Evolutionary conservation across 2,113 vertebrate species (phyloP).

Genomic region (Rhipidura dahli): DNA sequence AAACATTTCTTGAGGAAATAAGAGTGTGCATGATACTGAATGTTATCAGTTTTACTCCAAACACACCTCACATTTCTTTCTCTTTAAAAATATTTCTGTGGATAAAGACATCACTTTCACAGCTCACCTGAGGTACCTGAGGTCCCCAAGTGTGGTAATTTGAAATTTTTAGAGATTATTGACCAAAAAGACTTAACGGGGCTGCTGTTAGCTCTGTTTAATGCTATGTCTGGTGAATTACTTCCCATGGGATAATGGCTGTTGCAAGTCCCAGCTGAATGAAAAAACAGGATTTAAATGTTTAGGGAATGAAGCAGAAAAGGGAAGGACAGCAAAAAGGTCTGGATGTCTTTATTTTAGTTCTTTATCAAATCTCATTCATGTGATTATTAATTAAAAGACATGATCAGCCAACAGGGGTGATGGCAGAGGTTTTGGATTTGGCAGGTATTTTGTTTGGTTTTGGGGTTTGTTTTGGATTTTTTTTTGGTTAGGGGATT

Average conservation of each 20-base stretch:
- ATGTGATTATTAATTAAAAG: neutral
- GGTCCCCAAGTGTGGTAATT: neutral
- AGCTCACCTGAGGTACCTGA: neutral
- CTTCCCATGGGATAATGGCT: neutral
- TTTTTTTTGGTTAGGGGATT: neutral
- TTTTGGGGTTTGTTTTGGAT: neutral
- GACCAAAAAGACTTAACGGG: neutral
- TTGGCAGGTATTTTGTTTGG: neutral
- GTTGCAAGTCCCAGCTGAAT: neutral
- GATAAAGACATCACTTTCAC: neutral
- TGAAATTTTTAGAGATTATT: neutral
- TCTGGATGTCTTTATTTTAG: neutral
- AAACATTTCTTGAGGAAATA: neutral
- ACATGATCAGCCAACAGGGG: neutral
- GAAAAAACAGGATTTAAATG: neutral
- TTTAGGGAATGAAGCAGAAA: conserved; percentile 5
- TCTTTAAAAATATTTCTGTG: neutral
- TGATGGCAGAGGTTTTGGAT: neutral
- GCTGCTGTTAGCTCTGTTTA: neutral
- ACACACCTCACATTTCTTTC: neutral
- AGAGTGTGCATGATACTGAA: neutral
- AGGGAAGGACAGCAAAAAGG: neutral
- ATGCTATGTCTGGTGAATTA: neutral
- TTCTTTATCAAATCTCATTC: neutral
- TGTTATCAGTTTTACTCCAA: neutral